Base-by-base conservation (phyloP, 2,113 vertebrate genomes). In the Todiramphus chloris region DNA sequence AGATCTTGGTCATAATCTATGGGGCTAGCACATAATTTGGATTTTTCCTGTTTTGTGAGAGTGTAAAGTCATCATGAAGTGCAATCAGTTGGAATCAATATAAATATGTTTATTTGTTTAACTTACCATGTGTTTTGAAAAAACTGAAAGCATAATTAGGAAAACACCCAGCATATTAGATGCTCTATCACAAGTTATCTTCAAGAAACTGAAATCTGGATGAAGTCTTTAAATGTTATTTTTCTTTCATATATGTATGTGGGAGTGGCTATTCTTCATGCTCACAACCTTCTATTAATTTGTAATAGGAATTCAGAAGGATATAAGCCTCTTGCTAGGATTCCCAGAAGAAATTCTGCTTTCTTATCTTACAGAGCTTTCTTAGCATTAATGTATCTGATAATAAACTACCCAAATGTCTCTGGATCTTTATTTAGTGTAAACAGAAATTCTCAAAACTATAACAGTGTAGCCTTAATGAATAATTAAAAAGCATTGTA, bases 401-500 rank as follows among this genome's bases (percentile, higher is more conserved):
- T 64, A 73, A 67, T 50, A 93, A 82, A 44, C n/a, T 6, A 60
- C 76, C 53, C 64, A 90, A 72, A 90, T 69, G 44, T 78, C 56
- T 20, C 96, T 90, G 55, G 35, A 60, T 82, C 67, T 89, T 83
- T 87, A 33, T 87, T 93, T 43, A 89, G 39, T 53, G 53, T 90
- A 95, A 93, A 90, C 50, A 94, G 81, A 75, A 93, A 68, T 88
- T 87, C 91, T 94, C 72, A 91, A 90, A 97, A 78, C 51, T 81
- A n/a, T 86, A 94, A 77, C 53, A 85, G 53, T 11, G 1, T 68
- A 77, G 76, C 53, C 96, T 21, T 77, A 77, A 83, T 95, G 93
- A 96, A 59, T 95, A 87, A 97, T 66, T 88, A 79, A 90, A 97
- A 96, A 70, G 60, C 83, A 87, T 82, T 88, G 25, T 92, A 51